Evolutionary conservation across 2,888 invertebrate genomes (phyloP), one percentile per base, ranked within the genome.

Genomic region (Calephelis perditalis): DNA sequence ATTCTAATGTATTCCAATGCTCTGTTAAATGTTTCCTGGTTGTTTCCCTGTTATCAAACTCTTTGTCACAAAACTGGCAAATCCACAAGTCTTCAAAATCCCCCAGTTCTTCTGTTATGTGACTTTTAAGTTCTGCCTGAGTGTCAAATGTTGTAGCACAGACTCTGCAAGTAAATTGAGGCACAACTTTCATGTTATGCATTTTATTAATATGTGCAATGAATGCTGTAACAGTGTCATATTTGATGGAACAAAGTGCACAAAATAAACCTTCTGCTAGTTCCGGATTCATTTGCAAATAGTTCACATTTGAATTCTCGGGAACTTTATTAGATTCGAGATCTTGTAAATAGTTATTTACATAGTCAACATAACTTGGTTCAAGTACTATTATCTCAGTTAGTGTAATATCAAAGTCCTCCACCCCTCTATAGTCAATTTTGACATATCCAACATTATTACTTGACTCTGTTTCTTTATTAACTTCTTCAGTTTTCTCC

Each of bases 41-140:
- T 0, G 70, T 67, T 63, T 78, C 81, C 52, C 91, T 68, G 35
- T 79, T 76, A 47, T 83, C 77, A 79, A 91, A 91, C 65, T 90
- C 90, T 46, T 83, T 82, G 54, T 91, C 87, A 74, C 91, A 91
- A 70, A 91, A 87, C 75, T 91, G 91, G 73, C 91, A 91, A 5
- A 89, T 70, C 86, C 89, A 91, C 1, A 91, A 71, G 62, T 89
- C 82, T 4, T 86, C 82, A 72, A 90, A 91, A 44, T 87, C 84
- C 0, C 75, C 77, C 57, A 86, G 64, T 66, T 91, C 90, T 49
- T 79, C 75, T 0, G 57, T 56, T 7, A 72, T 69, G 68, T 91
- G 91, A 57, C 59, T 73, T 2, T 79, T 79, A 36, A 90, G 70
- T 56, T 91, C 90, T 45, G 65, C 61, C 37, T 73, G 71, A 58